These are phyloP conservation scores for Caenorhabditis drosophilae DNA, from an alignment of 2,888 invertebrate genomes.

Conservation along the genomic window DNA sequence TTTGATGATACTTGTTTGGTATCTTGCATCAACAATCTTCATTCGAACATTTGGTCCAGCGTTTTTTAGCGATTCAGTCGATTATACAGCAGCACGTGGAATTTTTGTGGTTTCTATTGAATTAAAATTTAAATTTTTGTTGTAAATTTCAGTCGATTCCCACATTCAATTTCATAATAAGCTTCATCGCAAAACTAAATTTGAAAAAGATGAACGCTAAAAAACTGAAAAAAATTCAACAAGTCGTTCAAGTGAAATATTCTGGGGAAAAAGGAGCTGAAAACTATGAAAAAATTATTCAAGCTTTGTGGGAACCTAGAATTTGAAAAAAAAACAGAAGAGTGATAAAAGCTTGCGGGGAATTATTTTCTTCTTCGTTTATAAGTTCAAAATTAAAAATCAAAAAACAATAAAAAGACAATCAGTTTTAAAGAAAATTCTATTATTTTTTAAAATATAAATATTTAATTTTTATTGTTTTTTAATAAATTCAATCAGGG, in stretches of 20 bases:
- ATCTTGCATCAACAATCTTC: slow-evolving; percentile 9
- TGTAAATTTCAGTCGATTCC: slow-evolving; percentile 13
- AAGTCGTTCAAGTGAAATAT: slow-evolving; percentile 8
- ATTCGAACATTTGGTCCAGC: slow-evolving; percentile 10
- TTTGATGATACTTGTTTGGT: slow-evolving; percentile 21
- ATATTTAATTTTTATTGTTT: no score
- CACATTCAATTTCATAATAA: slow-evolving; percentile 15
- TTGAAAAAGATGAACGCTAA: slow-evolving; percentile 5
- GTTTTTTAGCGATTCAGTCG: slow-evolving; percentile 19
- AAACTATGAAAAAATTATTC: slow-evolving; percentile 19
- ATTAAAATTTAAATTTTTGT: no score
- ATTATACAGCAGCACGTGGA: slow-evolving; percentile 22
- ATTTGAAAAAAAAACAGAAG: no score
- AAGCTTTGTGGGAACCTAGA: slow-evolving; percentile 15
- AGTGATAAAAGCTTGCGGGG: no score
- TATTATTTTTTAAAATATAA: no score
- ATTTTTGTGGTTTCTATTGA: slow-evolving; percentile 6
- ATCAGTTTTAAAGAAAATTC: no score
- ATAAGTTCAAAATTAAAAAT: no score
- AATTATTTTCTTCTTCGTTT: no score
- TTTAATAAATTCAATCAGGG: no score
- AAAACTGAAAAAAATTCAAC: slow-evolving; percentile 8
- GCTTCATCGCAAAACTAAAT: slow-evolving; percentile 7
- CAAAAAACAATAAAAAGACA: no score
- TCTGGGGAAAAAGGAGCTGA: slow-evolving; percentile 18